Conservation (phyloP, 2,113 vertebrate species). For the Apus apus region DNA sequence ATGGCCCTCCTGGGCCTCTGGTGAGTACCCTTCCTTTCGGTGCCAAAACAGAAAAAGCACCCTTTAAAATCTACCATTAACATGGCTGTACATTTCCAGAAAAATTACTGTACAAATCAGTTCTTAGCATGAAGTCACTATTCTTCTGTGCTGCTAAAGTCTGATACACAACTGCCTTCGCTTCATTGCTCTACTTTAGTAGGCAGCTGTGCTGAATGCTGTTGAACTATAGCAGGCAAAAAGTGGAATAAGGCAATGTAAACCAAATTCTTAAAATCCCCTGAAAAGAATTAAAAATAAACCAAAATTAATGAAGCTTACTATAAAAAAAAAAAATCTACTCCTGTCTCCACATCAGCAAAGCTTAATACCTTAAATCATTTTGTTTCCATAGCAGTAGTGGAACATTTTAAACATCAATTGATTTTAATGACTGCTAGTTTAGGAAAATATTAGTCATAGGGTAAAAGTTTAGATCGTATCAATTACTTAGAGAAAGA, state of each 20-base stretch:
- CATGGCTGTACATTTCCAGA: not conserved
- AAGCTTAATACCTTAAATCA: not conserved
- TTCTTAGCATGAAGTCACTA: not conserved
- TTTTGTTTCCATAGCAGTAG: not conserved
- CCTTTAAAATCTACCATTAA: not conserved
- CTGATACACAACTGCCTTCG: not conserved
- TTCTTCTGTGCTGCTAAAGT: not conserved
- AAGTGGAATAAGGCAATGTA: not conserved
- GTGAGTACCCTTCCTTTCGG: conserved; percentile 74
- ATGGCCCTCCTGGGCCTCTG: conserved; percentile 95
- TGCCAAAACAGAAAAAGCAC: not conserved
- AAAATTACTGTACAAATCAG: not conserved
- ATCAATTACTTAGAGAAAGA: not conserved
- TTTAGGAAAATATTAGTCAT: not conserved
- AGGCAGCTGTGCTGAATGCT: not conserved
- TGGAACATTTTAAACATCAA: not conserved
- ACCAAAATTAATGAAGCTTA: not conserved
- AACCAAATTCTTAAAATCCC: not conserved
- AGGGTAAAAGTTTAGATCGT: not conserved
- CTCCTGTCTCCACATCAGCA: not conserved
- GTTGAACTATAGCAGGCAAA: not conserved
- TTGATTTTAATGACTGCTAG: not conserved
- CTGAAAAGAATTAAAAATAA: not conserved
- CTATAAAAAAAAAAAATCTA: not conserved
- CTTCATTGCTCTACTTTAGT: not conserved